Evolutionary conservation across 1,140 invertebrate genomes (phyloP), one percentile per base, ranked within the genome.

Genomic region (Atta texana): DNA sequence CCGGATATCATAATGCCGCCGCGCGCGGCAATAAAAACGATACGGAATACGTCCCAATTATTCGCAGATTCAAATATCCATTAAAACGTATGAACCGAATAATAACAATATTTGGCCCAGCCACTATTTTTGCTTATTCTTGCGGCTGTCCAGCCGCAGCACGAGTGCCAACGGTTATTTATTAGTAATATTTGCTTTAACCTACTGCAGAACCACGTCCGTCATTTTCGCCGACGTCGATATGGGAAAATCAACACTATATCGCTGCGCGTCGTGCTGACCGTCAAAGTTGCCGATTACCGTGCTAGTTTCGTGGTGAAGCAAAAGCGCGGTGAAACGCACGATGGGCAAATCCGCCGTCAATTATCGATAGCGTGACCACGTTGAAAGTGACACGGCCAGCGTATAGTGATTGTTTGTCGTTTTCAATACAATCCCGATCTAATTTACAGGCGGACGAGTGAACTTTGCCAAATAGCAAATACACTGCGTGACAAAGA

Each of bases 281-380:
- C n/a, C 69, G 69, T 84, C 80, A 74, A 84, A 84, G 69, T 84
- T 55, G 69, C 55, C 69, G 80, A 84, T 84, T 84, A 84, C 39
- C 39, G 80, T 34, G 55, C 57, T 74, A 49, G 80, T 84, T 84
- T 84, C 80, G 44, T 24, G 69, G 72, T 75, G 34, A 12, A 31
- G 31, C 78, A 66, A 84, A 84, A 74, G 80, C 80, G 39, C 34
- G 55, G 55, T 55, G 80, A 75, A 84, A 74, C 39, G 55, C 39
- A 44, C 53, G 51, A 66, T n/a, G 57, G 51, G 18, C 34, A 51
- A 69, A 86, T 59, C 64, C 85, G 39, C 76, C 55, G 55, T 86
- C 85, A 86, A 86, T 86, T 86, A 86, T 86, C 85, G 76, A 69
- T 75, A 49, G 55, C 51, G 63, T 34, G 39, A 18, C 53, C 24